These are phyloP conservation scores for Cantharis rufa DNA, from an alignment of 2,888 invertebrate species.

Conservation along the genomic window DNA sequence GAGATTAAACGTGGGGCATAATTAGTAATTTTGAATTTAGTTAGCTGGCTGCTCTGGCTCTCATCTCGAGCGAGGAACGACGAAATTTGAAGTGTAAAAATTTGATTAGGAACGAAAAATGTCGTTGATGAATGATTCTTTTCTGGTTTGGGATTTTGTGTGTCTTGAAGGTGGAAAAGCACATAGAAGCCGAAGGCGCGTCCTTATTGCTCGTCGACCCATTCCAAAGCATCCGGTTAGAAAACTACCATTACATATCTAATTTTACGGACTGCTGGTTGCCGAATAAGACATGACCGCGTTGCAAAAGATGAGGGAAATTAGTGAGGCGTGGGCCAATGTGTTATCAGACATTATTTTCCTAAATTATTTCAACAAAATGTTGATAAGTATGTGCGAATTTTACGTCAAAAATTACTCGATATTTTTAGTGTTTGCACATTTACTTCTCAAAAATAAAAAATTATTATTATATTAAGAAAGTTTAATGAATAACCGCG, in stretches of 20 bases:
- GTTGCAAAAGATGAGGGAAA: conserved; percentile 35
- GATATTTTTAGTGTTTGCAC: neutral
- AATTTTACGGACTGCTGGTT: conserved; percentile 40
- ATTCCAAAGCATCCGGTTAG: conserved; percentile 29
- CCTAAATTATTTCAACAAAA: conserved; percentile 15
- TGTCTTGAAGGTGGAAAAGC: conserved; percentile 9
- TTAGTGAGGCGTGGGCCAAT: conserved; percentile 31
- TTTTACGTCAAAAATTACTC: neutral
- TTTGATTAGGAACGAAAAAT: neutral
- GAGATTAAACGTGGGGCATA: neutral
- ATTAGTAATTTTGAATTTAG: neutral
- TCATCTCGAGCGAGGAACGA: neutral
- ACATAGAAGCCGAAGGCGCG: conserved; percentile 19
- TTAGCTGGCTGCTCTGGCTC: neutral
- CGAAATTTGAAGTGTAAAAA: neutral
- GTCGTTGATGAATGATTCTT: conserved; percentile 18
- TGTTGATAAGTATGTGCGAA: conserved; percentile 12
- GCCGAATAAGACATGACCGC: conserved; percentile 36
- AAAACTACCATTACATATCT: conserved; percentile 35
- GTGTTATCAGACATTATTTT: conserved; percentile 12
- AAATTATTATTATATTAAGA: neutral
- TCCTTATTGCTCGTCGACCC: conserved; percentile 29
- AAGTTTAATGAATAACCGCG: neutral
- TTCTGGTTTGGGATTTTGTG: neutral
- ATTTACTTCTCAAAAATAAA: too few relatives aligned